These are phyloP conservation scores for Nixonia krombeini DNA, from an alignment of 1,140 invertebrate genomes.

Conservation along the genomic window DNA sequence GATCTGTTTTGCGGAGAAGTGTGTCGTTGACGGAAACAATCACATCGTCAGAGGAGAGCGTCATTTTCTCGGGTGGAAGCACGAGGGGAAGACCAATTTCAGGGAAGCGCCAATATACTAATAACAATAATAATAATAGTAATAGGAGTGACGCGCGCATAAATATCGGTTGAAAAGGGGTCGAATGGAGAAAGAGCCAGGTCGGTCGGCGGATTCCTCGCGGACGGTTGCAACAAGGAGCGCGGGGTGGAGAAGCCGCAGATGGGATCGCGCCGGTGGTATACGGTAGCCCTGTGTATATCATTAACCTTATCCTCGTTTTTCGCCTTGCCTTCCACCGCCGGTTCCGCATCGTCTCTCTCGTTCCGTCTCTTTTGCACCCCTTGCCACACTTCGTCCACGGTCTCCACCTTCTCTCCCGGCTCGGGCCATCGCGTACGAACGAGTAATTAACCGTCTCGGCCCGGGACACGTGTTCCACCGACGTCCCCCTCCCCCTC, in stretches of 20 bases:
- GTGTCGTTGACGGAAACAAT: no score
- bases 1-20: no score
- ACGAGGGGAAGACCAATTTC: no score
- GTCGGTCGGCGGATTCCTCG: no score
- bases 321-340: neutral
- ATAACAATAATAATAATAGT: no score
- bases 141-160: no score
- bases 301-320: constrained; percentile 68
- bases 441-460: constrained; percentile 70
- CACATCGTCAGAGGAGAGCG: no score
- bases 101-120: no score
- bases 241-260: constrained; percentile 28
- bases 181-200: no score
- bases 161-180: no score
- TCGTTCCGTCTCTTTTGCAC: constrained; percentile 24
- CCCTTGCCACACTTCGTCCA: constrained; percentile 24
- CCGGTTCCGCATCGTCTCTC: constrained; percentile 18
- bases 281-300: constrained; percentile 66
- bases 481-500: constrained; percentile 36
- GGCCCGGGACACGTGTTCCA: constrained; percentile 58
- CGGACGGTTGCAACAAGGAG: constrained; percentile 6
- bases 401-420: constrained; percentile 37
- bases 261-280: constrained; percentile 56
- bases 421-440: constrained; percentile 55
- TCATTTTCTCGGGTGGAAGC: no score